Conservation (phyloP, 2,888 invertebrate species). For the Fabriciana adippe region DNA sequence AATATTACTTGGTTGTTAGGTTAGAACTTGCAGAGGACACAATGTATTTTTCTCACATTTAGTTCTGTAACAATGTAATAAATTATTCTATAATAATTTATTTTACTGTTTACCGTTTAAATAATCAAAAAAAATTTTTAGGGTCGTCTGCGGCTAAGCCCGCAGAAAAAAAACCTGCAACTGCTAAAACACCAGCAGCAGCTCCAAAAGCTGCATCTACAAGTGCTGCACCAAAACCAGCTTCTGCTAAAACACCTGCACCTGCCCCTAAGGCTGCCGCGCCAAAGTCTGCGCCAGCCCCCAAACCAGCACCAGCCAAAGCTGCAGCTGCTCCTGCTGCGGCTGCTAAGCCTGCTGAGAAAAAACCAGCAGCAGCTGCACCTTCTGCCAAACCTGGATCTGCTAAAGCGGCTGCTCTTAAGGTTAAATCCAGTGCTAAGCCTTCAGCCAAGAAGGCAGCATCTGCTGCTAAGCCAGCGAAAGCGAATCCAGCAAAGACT, state of each 20-base stretch:
- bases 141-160: constrained; percentile 71
- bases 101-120: no score
- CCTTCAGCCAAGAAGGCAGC: constrained; percentile 79
- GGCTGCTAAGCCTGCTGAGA: constrained; percentile 65
- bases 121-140: constrained; percentile 41
- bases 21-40: no score
- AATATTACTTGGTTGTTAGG: no score
- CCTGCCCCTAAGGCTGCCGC: constrained; percentile 73
- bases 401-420: constrained; percentile 77
- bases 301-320: constrained; percentile 74
- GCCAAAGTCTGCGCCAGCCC: constrained; percentile 72
- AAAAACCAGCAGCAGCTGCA: constrained; percentile 62
- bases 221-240: constrained; percentile 59
- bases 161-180: constrained; percentile 71
- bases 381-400: constrained; percentile 79
- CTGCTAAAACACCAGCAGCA: constrained; percentile 73
- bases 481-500: constrained; percentile 76
- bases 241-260: constrained; percentile 68
- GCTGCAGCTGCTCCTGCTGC: constrained; percentile 66
- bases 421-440: constrained; percentile 77
- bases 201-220: constrained; percentile 69
- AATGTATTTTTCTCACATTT: no score
- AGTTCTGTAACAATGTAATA: no score
- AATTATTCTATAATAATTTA: no score
- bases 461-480: constrained; percentile 69